Evolutionary conservation across 2,888 invertebrate genomes (phyloP), one percentile per base, ranked within the genome.

Genomic region (Chorisops tibialis): DNA sequence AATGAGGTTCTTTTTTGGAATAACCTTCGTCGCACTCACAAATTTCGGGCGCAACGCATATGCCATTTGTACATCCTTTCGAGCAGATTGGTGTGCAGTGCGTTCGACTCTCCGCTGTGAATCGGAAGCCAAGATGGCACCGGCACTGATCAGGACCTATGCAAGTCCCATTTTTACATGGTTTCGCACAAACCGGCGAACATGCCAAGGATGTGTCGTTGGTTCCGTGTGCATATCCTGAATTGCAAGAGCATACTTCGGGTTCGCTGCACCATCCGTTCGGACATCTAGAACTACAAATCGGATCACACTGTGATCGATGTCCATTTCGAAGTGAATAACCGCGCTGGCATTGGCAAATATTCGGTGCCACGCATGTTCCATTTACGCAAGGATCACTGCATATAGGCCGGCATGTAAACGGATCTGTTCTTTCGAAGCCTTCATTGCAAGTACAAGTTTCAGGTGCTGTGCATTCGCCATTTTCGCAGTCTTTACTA

Each of bases 341-440:
- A 19, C 83, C 83, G 4, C 74, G 67, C n/a, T 75, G 72, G 68
- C 85, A 85, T 21, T 73, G 74, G 70, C 85, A 85, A 12, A 50
- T 51, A 11, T 72, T 63, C 0, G 72, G 73, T 2, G 65, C 71
- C 1, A 66, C 45, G 61, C 79, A 79, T 1, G 64, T 52, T 3
- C 73, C 73, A 65, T 73, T 71, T 11, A 39, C 9, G 24, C 66
- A 67, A 4, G 39, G 43, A 4, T n/a, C 7, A 24, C 62, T 19
- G 22, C 68, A 68, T 2, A 61, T 5, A n/a, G 61, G 61, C 12
- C 37, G 30, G 21, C 61, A 61, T 16, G 12, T n/a, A 12, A 3
- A 22, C 1, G 64, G 60, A 0, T 63, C 16, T 50, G 67, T 72
- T n/a, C 71, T 70, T 0, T 70, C 69, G 49, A 75, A 73, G 1